Evolutionary conservation across 2,113 vertebrate genomes (phyloP).

Genomic region (Phyllopteryx taeniolatus): DNA sequence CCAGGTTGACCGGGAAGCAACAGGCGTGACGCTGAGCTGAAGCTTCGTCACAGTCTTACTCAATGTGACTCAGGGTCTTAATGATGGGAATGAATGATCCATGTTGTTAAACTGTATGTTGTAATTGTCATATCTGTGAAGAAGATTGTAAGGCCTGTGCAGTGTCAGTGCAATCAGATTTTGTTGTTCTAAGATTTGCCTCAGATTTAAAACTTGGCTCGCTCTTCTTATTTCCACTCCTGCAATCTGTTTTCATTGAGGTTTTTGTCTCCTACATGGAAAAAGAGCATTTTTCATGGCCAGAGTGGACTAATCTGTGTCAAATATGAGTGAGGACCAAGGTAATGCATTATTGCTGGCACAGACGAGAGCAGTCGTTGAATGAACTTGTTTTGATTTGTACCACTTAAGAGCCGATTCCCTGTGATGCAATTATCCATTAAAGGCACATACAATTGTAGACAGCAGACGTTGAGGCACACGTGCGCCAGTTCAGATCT

Average conservation of each 20-base stretch:
- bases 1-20: neutral
- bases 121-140: neutral
- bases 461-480: neutral
- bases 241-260: slow-evolving; percentile 57
- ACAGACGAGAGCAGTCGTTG: slow-evolving; percentile 8
- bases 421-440: slow-evolving; percentile 11
- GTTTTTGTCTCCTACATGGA: slow-evolving; percentile 34
- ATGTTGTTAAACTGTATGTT: slow-evolving; percentile 1
- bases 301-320: slow-evolving; percentile 51
- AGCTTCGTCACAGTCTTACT: neutral
- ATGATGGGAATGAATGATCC: neutral
- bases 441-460: slow-evolving; percentile 7
- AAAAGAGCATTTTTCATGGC: slow-evolving; percentile 26
- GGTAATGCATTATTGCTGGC: slow-evolving; percentile 21
- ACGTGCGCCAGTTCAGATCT: neutral
- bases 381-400: slow-evolving; percentile 38
- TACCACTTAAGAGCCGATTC: slow-evolving; percentile 21
- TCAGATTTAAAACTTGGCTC: slow-evolving; percentile 45
- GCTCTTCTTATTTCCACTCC: slow-evolving; percentile 44
- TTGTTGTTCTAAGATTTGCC: slow-evolving; percentile 29
- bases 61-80: neutral
- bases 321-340: slow-evolving; percentile 44
- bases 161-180: slow-evolving; percentile 31
- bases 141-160: slow-evolving; percentile 1
- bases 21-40: slow-evolving; percentile 9